Conservation (phyloP, 2,113 vertebrate species). For the Carassius carassius region DNA sequence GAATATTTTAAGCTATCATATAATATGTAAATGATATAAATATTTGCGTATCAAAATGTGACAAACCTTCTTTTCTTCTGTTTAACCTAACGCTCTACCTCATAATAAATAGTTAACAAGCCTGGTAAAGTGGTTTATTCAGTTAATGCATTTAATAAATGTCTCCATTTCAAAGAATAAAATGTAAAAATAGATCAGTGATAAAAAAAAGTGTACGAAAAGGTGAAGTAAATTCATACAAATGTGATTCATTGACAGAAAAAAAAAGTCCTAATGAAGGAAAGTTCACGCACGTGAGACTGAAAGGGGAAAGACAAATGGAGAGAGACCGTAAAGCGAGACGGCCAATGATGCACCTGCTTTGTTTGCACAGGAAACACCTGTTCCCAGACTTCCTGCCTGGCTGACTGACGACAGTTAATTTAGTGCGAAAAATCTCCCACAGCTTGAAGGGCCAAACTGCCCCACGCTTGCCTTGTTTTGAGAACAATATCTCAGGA, state of each 20-base stretch:
- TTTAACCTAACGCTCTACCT: conserved; percentile 33
- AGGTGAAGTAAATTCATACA: not conserved
- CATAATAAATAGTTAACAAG: conserved; percentile 35
- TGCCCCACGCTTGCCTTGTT: conserved; percentile 54
- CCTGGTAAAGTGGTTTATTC: not conserved
- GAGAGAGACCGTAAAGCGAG: conserved; percentile 16
- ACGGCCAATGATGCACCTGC: conserved; percentile 66
- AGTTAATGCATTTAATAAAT: not conserved
- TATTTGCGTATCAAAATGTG: conserved; percentile 13
- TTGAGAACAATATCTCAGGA: conserved; percentile 39
- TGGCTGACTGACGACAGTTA: conserved; percentile 67
- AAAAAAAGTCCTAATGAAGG: not conserved
- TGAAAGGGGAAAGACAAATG: not conserved
- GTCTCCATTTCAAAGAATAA: not conserved
- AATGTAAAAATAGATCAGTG: not conserved
- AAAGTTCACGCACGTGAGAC: conserved; percentile 10
- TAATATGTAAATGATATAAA: not conserved
- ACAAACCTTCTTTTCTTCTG: not conserved
- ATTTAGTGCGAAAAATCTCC: conserved; percentile 69
- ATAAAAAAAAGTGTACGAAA: not conserved
- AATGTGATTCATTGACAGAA: not conserved
- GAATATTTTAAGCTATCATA: conserved; percentile 24
- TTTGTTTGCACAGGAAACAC: conserved; percentile 72
- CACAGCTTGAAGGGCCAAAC: conserved; percentile 33
- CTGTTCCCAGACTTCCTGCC: conserved; percentile 69